Evolutionary conservation across 2,113 vertebrate species (phyloP).

Genomic region (Meleagris gallopavo): DNA sequence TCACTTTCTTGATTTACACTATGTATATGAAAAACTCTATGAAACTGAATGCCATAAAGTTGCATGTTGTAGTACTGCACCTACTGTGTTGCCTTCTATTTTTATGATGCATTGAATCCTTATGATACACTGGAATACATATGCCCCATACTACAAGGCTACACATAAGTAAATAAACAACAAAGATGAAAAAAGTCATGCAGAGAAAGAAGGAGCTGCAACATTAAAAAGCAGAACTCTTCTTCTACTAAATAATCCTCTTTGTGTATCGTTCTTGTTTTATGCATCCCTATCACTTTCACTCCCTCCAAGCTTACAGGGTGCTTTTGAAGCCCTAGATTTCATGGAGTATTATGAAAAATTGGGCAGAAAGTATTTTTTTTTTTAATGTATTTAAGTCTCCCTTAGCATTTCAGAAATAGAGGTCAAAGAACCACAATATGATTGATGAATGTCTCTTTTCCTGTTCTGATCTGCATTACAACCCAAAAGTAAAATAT

Average conservation of each 20-base stretch:
- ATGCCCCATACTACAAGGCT: neutral
- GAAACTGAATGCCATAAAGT: neutral
- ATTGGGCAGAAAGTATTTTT: neutral
- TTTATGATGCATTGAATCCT: neutral
- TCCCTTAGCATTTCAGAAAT: neutral
- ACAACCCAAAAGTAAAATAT: neutral
- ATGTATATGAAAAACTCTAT: neutral
- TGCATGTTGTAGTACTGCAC: constrained; percentile 10
- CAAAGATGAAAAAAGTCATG: too few species aligned
- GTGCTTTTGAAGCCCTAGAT: neutral
- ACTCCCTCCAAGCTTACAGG: neutral
- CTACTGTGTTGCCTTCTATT: neutral
- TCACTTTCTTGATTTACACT: constrained; percentile 46
- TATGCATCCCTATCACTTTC: too few species aligned
- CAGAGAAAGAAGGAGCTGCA: neutral
- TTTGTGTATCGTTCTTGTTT: neutral
- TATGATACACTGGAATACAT: neutral
- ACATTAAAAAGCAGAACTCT: neutral
- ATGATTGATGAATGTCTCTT: neutral
- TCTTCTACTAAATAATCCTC: neutral
- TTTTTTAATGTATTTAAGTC: neutral
- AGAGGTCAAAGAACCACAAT: neutral
- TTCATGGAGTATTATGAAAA: neutral
- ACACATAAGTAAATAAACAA: neutral
- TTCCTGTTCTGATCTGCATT: neutral